Evolutionary conservation across 2,113 vertebrate genomes (phyloP), one percentile per base, ranked within the genome.

Genomic region (Pseudorectes ferrugineus): DNA sequence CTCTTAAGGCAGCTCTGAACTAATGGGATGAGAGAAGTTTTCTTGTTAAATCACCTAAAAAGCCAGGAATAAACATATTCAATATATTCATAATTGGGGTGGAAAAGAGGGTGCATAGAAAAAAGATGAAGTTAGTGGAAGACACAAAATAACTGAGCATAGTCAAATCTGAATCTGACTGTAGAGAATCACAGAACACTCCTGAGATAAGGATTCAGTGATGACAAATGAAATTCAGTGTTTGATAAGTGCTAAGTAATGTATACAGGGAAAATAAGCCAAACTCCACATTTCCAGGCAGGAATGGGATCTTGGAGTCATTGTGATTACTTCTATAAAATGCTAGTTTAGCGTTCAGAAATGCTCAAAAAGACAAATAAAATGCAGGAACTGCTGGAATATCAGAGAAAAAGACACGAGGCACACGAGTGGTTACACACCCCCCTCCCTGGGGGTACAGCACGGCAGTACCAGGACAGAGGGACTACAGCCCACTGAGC

Each of bases 401-500:
- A 35, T 35, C 42, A 62, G 75, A 77, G 65, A 33, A 57, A 23
- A 74, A 77, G 62, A 29, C 38, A 38, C 2, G 1, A 75, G 85
- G 45, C 26, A 35, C 21, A 7, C n/a, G n/a, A n/a, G n/a, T 4
- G n/a, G 22, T 23, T 36, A 13, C 7, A 0, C 5, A 7, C 48
- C 3, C 23, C 25, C 19, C 4, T 10, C 46, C 21, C 48, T 12
- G n/a, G 35, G 10, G 31, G 11, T 11, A 8, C 58, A 72, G 31
- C 33, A 45, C 20, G 2, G 18, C n/a, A 31, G 14, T 3, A 40
- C 11, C 24, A 12, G 49, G 22, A 29, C 16, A 51, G 24, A 38
- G 21, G 8, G 11, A 9, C 14, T 5, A 0, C 15, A 25, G 17
- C 1, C 8, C 13, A 2, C 31, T 38, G 29, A 33, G 23, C 31